Evolutionary conservation across 2,888 invertebrate genomes (phyloP), one percentile per base, ranked within the genome.

Genomic region (Homarus gammarus): DNA sequence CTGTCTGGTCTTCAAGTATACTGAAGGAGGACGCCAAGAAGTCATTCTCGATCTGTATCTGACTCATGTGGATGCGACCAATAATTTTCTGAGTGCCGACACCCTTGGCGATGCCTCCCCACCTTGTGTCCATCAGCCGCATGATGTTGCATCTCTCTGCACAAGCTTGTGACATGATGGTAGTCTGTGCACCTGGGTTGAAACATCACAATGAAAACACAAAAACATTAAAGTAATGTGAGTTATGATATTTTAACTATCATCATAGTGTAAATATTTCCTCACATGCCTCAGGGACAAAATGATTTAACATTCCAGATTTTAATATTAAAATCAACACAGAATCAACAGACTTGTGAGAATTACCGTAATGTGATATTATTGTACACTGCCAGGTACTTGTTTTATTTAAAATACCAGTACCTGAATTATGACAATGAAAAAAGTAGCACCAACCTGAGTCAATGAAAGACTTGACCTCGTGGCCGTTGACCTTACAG

Each of bases 381-480:
- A n/a, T n/a, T n/a, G n/a, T n/a, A n/a, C n/a, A n/a, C n/a, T n/a
- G n/a, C n/a, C n/a, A n/a, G n/a, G n/a, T n/a, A n/a, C n/a, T n/a
- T n/a, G n/a, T n/a, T n/a, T n/a, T n/a, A n/a, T n/a, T n/a, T n/a
- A n/a, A n/a, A n/a, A n/a, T n/a, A n/a, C n/a, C n/a, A n/a, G n/a
- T n/a, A n/a, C n/a, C n/a, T n/a, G n/a, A n/a, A n/a, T n/a, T n/a
- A n/a, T n/a, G n/a, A n/a, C n/a, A n/a, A n/a, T n/a, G n/a, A n/a
- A n/a, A n/a, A n/a, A n/a, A n/a, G n/a, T n/a, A n/a, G n/a, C 15
- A 38, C 86, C 18, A 93, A 96, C 96, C 99, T 92, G 99, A 99
- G 94, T 99, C 99, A 89, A 99, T 98, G 94, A 99, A 99, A 3
- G 99, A 99, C 94, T 99, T 99, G 0, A 99, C 98, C 0, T 97